Evolutionary conservation across 2,113 vertebrate genomes (phyloP).

Genomic region (Crypturellus undulatus): DNA sequence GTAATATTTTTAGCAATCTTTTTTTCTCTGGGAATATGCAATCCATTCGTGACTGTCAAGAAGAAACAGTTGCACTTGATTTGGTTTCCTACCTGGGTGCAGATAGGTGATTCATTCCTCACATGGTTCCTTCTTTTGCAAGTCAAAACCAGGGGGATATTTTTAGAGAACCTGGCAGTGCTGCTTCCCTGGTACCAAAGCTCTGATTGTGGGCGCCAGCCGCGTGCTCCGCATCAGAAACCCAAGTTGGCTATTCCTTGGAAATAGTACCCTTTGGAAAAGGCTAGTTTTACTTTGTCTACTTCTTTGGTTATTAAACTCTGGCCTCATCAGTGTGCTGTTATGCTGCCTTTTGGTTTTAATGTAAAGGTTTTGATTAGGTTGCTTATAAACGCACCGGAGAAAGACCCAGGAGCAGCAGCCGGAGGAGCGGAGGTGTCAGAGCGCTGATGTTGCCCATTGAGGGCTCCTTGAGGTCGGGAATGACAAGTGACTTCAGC

Average conservation of each 20-base stretch:
- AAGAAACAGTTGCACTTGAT: neutral
- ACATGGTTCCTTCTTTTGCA: neutral
- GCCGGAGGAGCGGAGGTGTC: neutral
- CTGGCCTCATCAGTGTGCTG: neutral
- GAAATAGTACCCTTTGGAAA: neutral
- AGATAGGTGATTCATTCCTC: neutral
- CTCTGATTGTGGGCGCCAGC: neutral
- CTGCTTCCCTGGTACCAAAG: rapidly evolving
- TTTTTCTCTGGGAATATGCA: neutral
- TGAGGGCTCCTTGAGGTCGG: neutral
- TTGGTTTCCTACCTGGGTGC: neutral
- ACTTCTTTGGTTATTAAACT: too few species aligned
- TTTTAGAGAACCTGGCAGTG: neutral
- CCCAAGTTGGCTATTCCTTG: neutral
- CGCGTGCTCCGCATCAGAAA: neutral
- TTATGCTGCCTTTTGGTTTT: neutral
- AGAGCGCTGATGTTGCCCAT: neutral
- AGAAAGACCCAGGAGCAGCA: neutral
- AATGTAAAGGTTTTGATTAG: neutral
- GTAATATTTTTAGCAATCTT: neutral
- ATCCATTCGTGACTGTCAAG: neutral
- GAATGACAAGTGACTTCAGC: neutral
- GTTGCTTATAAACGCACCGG: neutral
- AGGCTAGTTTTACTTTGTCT: neutral
- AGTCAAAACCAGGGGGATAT: neutral